Percentiles rank a stretch among this genome's conserved stretches.
Evolutionary conservation across 92 coral and sea anemone species (phyloP).

Genomic region (Scolanthus callimorphus): DNA sequence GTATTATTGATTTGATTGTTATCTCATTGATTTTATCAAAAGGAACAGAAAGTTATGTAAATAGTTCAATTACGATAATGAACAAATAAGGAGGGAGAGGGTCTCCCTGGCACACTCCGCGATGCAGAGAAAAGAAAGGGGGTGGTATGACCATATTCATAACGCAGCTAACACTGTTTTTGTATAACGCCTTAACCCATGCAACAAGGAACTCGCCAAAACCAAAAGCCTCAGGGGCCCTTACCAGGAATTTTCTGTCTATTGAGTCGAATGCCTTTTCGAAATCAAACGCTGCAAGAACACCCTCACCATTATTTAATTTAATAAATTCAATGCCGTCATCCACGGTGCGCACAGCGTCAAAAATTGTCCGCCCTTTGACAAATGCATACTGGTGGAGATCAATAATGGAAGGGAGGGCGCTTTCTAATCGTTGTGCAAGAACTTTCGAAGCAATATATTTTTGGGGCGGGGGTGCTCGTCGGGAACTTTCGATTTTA

Average conservation of each 20-base stretch:
- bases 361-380: no score
- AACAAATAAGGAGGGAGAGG: not conserved
- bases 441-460: not conserved
- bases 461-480: no score
- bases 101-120: not conserved
- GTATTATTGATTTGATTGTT: no score
- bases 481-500: no score
- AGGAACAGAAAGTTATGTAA: no score
- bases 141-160: not conserved
- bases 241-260: not conserved
- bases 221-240: not conserved
- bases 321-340: no score
- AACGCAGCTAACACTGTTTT: not conserved
- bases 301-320: no score
- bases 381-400: not conserved
- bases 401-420: not conserved
- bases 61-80: no score
- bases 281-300: not conserved
- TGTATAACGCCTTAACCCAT: not conserved
- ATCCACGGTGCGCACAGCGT: no score
- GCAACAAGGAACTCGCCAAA: not conserved
- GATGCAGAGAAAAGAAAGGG: not conserved
- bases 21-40: no score
- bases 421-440: not conserved
- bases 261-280: not conserved